These are phyloP conservation scores for Saccostrea echinata DNA, from an alignment of 1,140 invertebrate genomes.

Conservation along the genomic window DNA sequence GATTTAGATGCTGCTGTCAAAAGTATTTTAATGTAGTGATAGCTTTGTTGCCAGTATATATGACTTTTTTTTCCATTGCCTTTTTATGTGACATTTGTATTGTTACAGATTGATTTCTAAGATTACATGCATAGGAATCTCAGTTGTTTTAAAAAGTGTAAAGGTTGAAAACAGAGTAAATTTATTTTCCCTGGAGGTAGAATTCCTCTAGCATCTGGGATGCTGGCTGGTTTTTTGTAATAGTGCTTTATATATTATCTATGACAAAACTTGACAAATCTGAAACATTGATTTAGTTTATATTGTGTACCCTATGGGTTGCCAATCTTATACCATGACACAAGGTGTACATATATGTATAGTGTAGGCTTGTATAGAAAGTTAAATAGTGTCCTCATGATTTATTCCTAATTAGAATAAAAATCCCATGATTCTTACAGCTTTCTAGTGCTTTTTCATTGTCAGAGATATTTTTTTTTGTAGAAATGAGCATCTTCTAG, in stretches of 20 bases:
- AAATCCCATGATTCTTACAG: neutral
- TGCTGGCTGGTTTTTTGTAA: neutral
- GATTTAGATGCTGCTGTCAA: conserved; percentile 73
- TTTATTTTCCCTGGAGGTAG: neutral
- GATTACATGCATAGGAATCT: neutral
- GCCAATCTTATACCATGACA: conserved; percentile 18
- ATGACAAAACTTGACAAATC: neutral
- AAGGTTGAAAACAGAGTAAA: neutral
- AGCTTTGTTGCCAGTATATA: neutral
- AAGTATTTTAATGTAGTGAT: conserved; percentile 70
- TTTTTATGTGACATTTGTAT: neutral
- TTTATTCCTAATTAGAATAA: neutral
- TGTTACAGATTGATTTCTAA: neutral
- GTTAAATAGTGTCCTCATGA: neutral
- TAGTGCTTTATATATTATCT: neutral
- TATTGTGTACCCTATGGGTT: neutral
- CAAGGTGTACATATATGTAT: neutral
- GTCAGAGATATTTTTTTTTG: neutral
- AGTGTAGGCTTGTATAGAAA: neutral
- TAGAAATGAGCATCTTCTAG: neutral
- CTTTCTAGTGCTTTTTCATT: neutral
- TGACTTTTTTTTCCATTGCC: neutral
- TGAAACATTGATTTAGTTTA: no score
- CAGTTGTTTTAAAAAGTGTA: neutral
- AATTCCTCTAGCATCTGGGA: neutral